Evolutionary conservation across 2,113 vertebrate genomes (phyloP).

Genomic region (Capra hircus): DNA sequence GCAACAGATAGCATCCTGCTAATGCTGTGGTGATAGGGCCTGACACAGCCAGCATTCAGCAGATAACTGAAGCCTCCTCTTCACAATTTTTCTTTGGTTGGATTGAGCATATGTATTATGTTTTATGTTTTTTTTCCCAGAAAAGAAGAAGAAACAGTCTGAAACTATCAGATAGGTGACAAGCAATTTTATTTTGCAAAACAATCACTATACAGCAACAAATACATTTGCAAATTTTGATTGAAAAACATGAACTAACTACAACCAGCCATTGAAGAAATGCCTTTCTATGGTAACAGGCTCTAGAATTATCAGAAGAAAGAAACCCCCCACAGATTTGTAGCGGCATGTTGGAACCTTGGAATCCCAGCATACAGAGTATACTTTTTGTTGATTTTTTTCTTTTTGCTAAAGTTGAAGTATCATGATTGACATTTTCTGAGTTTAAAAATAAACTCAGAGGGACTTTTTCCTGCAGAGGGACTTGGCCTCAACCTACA

Average conservation of each 20-base stretch:
- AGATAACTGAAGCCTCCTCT: background rate
- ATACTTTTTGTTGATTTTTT: conserved; percentile 75
- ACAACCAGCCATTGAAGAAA: conserved; percentile 89
- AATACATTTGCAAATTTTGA: conserved; percentile 89
- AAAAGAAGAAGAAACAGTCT: background rate
- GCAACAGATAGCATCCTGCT: background rate
- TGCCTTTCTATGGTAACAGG: conserved; percentile 85
- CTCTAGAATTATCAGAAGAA: conserved; percentile 84
- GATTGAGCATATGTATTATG: background rate
- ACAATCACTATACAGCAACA: conserved; percentile 93
- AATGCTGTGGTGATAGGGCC: background rate
- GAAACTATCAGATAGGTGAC: conserved; percentile 77
- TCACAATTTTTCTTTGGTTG: background rate
- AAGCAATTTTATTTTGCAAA: conserved; percentile 92
- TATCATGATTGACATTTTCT: conserved; percentile 63
- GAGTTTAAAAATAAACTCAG: conserved; percentile 52
- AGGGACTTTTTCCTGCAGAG: conserved; percentile 64
- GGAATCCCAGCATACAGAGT: conserved; percentile 78
- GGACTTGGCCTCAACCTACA: conserved; percentile 63
- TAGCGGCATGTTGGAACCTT: conserved; percentile 77
- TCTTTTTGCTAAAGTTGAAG: conserved; percentile 90
- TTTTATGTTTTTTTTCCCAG: background rate
- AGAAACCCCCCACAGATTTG: conserved; percentile 78
- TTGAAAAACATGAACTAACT: conserved; percentile 92
- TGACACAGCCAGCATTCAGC: background rate